Conservation (phyloP, 2,797 vertebrate genomes). For the Epinephelus awoara region DNA sequence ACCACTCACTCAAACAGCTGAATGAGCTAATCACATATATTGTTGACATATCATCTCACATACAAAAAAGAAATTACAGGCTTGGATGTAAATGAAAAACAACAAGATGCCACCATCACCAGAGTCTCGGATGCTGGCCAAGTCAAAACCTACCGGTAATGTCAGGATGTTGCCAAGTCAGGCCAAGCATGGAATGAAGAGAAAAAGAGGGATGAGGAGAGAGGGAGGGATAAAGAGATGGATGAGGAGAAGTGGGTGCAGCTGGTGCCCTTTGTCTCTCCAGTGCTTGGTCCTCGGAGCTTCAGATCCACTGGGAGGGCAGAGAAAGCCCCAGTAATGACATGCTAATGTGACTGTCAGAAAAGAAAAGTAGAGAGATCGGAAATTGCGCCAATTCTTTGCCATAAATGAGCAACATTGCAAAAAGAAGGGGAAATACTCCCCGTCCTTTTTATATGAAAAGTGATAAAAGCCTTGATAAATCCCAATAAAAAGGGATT, state of each 20-base stretch:
- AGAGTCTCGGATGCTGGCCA: slow-evolving; percentile 60
- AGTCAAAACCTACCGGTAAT: slow-evolving; percentile 63
- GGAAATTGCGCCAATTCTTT: slow-evolving; percentile 86
- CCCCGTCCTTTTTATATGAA: slow-evolving; percentile 79
- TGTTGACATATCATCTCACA: slow-evolving; percentile 61
- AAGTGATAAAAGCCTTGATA: slow-evolving; percentile 85
- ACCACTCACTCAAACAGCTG: slow-evolving; percentile 47
- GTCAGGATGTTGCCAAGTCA: slow-evolving; percentile 68
- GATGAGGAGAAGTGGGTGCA: slow-evolving; percentile 86
- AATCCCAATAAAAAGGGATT: slow-evolving; percentile 86
- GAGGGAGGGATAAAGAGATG: slow-evolving; percentile 59
- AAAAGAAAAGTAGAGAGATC: slow-evolving; percentile 85
- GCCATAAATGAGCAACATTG: slow-evolving; percentile 81
- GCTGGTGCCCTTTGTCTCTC: slow-evolving; percentile 87
- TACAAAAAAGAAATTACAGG: slow-evolving; percentile 53
- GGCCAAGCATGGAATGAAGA: slow-evolving; percentile 53
- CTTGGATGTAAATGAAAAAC: slow-evolving; percentile 65
- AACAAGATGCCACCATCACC: slow-evolving; percentile 56
- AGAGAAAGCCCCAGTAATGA: slow-evolving; percentile 83
- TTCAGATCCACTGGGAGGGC: slow-evolving; percentile 74
- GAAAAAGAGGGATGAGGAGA: slow-evolving; percentile 56
- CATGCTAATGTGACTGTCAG: slow-evolving; percentile 87
- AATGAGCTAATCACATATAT: slow-evolving; percentile 76
- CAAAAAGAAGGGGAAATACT: slow-evolving; percentile 75
- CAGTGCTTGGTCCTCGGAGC: slow-evolving; percentile 80